Conservation (phyloP, 2,113 vertebrate species). For the Isurus oxyrinchus region DNA sequence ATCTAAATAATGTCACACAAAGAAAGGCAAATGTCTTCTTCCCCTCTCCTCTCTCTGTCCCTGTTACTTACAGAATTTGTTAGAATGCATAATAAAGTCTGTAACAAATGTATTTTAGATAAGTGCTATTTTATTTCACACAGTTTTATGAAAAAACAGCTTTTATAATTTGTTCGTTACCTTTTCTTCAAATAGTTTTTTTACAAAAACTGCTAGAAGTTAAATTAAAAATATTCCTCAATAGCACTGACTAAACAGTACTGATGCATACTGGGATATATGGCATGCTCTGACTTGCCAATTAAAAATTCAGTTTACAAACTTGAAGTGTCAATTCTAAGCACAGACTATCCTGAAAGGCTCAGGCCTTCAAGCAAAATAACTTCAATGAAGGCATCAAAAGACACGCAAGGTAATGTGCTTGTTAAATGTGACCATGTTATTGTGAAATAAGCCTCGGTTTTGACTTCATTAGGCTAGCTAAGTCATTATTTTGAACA, state of each 20-base stretch:
- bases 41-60: neutral
- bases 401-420: neutral
- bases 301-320: neutral
- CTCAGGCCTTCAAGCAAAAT: neutral
- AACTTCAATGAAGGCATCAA: neutral
- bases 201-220: neutral
- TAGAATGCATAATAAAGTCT: too few relatives aligned
- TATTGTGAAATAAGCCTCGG: too few relatives aligned
- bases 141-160: neutral
- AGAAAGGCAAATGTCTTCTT: neutral
- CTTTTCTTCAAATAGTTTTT: neutral
- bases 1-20: too few relatives aligned
- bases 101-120: too few relatives aligned
- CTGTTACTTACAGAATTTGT: neutral
- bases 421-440: neutral
- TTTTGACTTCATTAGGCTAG: neutral
- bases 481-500: neutral
- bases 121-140: neutral
- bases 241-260: neutral
- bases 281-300: neutral
- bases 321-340: neutral
- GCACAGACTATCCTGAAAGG: neutral
- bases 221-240: neutral
- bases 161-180: neutral
- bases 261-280: neutral